A percentile compares a stretch with the other conserved stretches of the same genome.
Conservation (phyloP, 2,888 invertebrate species). For the Drosophila mayaguana region DNA sequence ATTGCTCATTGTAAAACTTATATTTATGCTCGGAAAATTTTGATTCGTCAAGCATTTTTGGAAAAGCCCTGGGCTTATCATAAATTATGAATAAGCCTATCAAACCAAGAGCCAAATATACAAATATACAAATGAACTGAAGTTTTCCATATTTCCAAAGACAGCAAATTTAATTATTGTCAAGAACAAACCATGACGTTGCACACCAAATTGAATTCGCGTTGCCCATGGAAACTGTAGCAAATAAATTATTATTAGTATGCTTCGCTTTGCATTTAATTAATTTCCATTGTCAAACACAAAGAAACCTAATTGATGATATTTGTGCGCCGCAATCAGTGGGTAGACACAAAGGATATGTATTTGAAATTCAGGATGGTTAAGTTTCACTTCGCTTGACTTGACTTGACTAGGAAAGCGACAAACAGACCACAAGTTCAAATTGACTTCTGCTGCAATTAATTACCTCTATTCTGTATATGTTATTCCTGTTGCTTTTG, state of each 20-base stretch:
- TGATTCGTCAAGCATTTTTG: constrained; percentile 6
- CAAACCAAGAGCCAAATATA: not conserved
- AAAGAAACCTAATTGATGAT: constrained; percentile 16
- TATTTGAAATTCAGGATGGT: not conserved
- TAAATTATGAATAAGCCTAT: constrained; percentile 15
- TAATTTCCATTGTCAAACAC: constrained; percentile 46
- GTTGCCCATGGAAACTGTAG: constrained; percentile 44
- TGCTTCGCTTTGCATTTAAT: constrained; percentile 26
- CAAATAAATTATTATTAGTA: constrained; percentile 43
- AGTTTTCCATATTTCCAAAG: constrained; percentile 3
- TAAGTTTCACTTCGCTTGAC: constrained; percentile 11
- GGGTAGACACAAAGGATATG: constrained; percentile 32
- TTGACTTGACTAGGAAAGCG: constrained; percentile 24
- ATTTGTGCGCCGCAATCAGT: constrained; percentile 17
- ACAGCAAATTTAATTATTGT: constrained; percentile 29
- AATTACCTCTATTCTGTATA: constrained; percentile 46
- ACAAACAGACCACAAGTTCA: constrained; percentile 27
- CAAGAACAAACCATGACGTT: constrained; percentile 31
- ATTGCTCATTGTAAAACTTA: not conserved
- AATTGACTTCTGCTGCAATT: constrained; percentile 61
- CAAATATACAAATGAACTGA: not conserved
- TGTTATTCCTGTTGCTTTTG: constrained; percentile 8
- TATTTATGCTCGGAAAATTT: not conserved
- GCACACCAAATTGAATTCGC: constrained; percentile 48
- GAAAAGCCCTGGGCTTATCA: constrained; percentile 6